phyloP scores from a whole-genome alignment of 2,797 vertebrate species.

The Salarias fasciatus region DNA sequence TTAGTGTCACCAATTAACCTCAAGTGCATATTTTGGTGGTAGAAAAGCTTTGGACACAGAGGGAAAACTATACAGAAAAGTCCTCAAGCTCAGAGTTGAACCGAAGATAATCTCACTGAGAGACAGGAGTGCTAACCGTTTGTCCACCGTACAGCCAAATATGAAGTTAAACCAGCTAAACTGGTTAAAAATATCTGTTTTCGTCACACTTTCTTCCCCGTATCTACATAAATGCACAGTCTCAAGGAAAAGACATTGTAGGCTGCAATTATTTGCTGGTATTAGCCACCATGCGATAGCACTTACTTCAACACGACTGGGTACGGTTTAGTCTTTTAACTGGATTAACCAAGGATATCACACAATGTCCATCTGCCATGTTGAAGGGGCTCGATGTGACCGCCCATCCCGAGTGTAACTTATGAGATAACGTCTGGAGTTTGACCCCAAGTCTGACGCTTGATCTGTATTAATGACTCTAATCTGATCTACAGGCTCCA shows the following conservation, averaged over 20 bases:
- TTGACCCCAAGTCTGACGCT: constrained; percentile 14
- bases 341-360: constrained; percentile 54
- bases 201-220: too few relatives aligned
- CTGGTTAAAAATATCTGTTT: too few relatives aligned
- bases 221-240: too few relatives aligned
- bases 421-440: constrained; percentile 8
- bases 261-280: constrained; percentile 10
- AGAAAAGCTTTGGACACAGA: too few relatives aligned
- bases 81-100: too few relatives aligned
- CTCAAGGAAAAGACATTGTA: not conserved
- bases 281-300: constrained; percentile 10
- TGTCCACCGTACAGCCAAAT: too few relatives aligned
- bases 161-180: too few relatives aligned
- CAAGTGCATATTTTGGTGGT: too few relatives aligned
- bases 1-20: too few relatives aligned
- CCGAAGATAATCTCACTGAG: too few relatives aligned
- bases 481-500: constrained; percentile 22
- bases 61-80: too few relatives aligned
- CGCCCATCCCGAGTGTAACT: constrained; percentile 2
- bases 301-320: constrained; percentile 20
- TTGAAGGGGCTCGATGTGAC: constrained; percentile 4
- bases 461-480: constrained; percentile 26
- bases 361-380: constrained; percentile 36
- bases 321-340: constrained; percentile 25
- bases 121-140: too few relatives aligned